Evolutionary conservation across 2,113 vertebrate species (phyloP).

Genomic region (Rattus rattus): DNA sequence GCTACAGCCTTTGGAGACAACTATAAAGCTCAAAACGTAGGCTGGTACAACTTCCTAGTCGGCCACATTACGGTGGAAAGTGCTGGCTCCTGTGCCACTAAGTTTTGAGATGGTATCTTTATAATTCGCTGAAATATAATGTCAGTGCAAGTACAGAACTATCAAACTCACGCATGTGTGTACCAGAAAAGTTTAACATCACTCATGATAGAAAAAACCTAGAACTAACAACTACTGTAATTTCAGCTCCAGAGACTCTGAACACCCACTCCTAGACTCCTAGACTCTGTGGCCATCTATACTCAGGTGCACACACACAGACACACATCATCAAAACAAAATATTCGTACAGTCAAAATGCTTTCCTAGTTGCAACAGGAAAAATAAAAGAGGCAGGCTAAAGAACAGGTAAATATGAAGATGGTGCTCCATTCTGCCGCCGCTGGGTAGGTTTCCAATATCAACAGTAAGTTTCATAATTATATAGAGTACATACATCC

Average conservation of each 20-base stretch:
- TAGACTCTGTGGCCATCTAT: not conserved
- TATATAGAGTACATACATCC: not conserved
- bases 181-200: constrained; percentile 10
- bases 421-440: not conserved
- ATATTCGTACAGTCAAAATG: not conserved
- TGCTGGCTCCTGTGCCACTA: constrained; percentile 18
- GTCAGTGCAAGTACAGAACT: not conserved
- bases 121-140: constrained; percentile 39
- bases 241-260: not conserved
- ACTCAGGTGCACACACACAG: not conserved
- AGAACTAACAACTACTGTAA: not conserved
- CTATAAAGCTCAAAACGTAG: not conserved
- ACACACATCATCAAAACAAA: not conserved
- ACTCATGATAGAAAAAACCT: constrained; percentile 18
- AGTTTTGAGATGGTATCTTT: constrained; percentile 7
- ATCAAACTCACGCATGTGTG: not conserved
- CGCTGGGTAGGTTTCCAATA: not conserved
- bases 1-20: not conserved
- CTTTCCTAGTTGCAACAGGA: constrained; percentile 31
- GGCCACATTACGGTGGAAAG: constrained; percentile 8
- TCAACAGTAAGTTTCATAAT: constrained; percentile 11
- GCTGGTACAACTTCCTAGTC: not conserved
- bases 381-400: not conserved
- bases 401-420: not conserved
- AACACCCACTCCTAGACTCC: not conserved